Evolutionary conservation across 2,888 invertebrate species (phyloP), one percentile per base, ranked within the genome.

Genomic region (Agrochola lychnidis): DNA sequence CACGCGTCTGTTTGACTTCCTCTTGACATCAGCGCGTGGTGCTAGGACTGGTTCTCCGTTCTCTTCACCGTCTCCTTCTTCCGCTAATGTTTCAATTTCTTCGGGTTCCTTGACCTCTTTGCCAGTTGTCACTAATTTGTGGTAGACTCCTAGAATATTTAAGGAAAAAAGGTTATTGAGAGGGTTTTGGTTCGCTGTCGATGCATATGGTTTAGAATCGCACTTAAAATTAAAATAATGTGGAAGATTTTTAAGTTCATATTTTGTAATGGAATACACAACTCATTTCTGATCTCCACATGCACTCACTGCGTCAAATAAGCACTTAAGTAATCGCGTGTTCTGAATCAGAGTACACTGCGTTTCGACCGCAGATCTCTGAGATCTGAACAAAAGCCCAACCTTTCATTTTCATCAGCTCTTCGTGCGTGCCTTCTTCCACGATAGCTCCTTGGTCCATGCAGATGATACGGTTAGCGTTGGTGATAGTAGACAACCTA

Each of bases 341-440:
- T 30, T 30, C 2, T 5, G 30, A 66, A n/a, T 19, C 22, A 6
- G 19, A n/a, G n/a, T 42, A 22, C 22, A 14, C 9, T 25, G 40
- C 9, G 70, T 5, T 7, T 30, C 1, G 16, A 30, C 4, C 22
- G 0, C 22, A 25, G 2, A 12, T 73, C 16, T 51, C 4, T 59
- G 22, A 73, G 73, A 25, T 51, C 30, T 4, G 14, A 19, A 25
- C 4, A 22, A 19, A 74, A 36, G 25, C 12, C 10, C 19, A 42
- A 90, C 98, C 97, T 93, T 97, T 97, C 36, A 95, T 94, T 70
- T 97, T 97, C 97, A 98, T 97, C 6, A 98, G 96, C 85, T 98
- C 97, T 53, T 97, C 97, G 88, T 98, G 98, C 6, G 98, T 98
- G 56, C 98, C 98, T 91, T 97, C 97, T 91, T 98, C 98, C 0